Conservation (phyloP, 2,797 vertebrate species). For the Halcyon chelicuti region DNA sequence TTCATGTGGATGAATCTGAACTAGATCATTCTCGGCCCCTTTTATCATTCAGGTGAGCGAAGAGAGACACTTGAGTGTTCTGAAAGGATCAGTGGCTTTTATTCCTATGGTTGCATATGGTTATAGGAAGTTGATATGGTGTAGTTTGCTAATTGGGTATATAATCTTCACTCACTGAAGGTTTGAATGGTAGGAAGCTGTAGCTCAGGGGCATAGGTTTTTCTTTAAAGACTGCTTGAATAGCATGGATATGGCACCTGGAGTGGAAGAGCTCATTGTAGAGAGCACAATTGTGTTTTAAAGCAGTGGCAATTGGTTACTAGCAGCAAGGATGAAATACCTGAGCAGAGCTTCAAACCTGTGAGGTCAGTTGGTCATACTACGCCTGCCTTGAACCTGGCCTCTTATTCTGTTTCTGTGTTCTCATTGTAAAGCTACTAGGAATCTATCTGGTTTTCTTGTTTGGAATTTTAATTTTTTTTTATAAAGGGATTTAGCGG, state of each 20-base stretch:
- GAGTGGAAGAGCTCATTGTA: neutral
- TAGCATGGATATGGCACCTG: neutral
- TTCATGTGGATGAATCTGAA: slow-evolving; percentile 94
- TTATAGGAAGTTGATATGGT: neutral
- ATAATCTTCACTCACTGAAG: neutral
- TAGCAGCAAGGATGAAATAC: neutral
- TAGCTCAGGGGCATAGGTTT: neutral
- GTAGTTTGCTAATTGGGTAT: neutral
- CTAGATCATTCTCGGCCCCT: slow-evolving; percentile 90
- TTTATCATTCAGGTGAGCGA: slow-evolving; percentile 89
- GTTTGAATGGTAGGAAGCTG: neutral
- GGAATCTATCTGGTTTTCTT: neutral
- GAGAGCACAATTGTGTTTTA: neutral
- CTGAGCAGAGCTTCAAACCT: neutral
- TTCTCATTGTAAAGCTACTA: neutral
- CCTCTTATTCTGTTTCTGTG: neutral
- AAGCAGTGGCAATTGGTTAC: neutral
- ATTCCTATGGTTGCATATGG: neutral
- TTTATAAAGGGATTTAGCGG: neutral
- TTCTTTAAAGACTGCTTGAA: neutral
- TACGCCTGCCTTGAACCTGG: neutral
- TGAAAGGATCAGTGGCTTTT: neutral
- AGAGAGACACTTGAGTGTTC: neutral
- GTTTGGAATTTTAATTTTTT: neutral
- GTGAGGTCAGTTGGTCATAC: neutral